phyloP scores from a whole-genome alignment of 2,888 invertebrate genomes.

The Oxystoma pomonae region DNA sequence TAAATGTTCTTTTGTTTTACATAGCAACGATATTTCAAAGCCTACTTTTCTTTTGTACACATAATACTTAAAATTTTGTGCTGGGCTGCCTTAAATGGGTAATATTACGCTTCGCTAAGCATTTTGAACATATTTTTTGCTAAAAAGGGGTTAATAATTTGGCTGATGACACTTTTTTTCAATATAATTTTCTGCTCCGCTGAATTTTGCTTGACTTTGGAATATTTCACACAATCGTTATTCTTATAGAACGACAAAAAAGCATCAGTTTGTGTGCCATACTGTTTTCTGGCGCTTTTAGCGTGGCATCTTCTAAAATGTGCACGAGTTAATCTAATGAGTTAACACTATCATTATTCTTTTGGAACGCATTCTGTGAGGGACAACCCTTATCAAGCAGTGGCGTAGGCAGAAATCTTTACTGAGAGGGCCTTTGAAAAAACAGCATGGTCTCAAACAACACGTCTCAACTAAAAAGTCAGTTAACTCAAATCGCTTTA shows the following conservation, averaged over 20 bases:
- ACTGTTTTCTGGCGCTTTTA: background rate
- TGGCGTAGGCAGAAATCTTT: too few species aligned
- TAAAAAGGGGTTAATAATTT: background rate
- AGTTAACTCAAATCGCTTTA: too few species aligned
- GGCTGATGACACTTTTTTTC: background rate
- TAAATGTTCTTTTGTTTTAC: too few species aligned
- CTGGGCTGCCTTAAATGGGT: too few species aligned
- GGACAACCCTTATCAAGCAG: too few species aligned
- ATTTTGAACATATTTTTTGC: background rate
- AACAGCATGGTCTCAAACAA: too few species aligned
- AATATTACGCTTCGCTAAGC: background rate
- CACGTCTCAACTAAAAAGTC: too few species aligned
- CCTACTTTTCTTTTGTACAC: too few species aligned
- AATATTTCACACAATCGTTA: background rate
- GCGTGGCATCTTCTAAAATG: background rate
- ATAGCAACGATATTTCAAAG: too few species aligned
- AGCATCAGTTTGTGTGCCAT: background rate
- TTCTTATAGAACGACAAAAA: background rate
- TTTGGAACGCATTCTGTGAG: background rate
- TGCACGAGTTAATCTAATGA: background rate
- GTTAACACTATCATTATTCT: background rate
- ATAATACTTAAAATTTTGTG: too few species aligned
- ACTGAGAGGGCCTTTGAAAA: too few species aligned
- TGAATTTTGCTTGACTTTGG: background rate
- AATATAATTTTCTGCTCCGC: background rate